phyloP scores from a whole-genome alignment of 1,140 invertebrate species.

The Caenorhabditis briggsae region DNA sequence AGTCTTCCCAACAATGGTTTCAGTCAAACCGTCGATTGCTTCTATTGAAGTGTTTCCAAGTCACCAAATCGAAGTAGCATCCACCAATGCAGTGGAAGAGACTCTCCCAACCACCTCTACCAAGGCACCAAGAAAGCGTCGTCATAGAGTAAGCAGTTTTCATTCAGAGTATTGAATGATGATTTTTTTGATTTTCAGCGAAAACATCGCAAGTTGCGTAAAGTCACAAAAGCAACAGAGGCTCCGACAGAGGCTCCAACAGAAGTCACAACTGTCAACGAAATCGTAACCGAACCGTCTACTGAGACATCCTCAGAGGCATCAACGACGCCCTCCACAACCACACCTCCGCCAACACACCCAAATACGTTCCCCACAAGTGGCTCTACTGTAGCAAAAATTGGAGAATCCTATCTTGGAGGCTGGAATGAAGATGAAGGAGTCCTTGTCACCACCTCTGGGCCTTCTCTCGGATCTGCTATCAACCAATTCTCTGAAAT shows the following conservation, averaged over 20 bases:
- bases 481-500: conserved; percentile 8
- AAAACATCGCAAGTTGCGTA: conserved; percentile 13
- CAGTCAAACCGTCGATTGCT: not conserved
- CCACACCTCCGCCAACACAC: not conserved
- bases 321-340: not conserved
- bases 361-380: not conserved
- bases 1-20: not conserved
- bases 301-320: not conserved
- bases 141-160: not conserved
- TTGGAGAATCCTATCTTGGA: conserved; percentile 37
- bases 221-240: conserved; percentile 22
- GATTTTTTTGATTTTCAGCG: not conserved
- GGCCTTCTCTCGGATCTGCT: conserved; percentile 9
- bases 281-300: not conserved
- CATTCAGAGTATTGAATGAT: not conserved
- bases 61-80: conserved; percentile 32
- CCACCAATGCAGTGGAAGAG: not conserved
- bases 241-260: conserved; percentile 5
- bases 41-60: conserved; percentile 34
- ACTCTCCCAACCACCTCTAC: not conserved
- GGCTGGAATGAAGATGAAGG: conserved; percentile 42
- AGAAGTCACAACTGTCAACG: not conserved
- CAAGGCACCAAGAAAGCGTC: not conserved
- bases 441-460: not conserved
- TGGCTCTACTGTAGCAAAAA: not conserved